phyloP scores from a whole-genome alignment of 2,888 invertebrate genomes.

The Stenurella melanura region DNA sequence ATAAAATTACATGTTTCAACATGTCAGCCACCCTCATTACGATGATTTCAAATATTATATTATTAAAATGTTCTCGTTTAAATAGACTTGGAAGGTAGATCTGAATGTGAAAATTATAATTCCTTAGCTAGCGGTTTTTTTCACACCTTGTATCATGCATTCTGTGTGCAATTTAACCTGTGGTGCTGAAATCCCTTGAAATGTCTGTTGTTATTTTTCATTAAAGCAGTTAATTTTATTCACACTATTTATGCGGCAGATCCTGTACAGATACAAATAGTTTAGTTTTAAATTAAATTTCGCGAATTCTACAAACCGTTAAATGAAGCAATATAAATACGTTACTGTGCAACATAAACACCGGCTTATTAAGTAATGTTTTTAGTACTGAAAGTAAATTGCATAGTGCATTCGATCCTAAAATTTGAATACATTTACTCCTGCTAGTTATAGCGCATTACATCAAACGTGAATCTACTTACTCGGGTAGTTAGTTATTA shows the following conservation, averaged over 20 bases:
- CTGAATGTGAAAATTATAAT: too few species aligned
- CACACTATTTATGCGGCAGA: not conserved
- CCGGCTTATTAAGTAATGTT: conserved; percentile 7
- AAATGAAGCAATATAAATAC: not conserved
- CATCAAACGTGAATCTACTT: conserved; percentile 1
- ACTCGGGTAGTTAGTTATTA: not conserved
- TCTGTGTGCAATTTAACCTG: not conserved
- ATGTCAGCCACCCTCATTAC: too few species aligned
- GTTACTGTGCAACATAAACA: not conserved
- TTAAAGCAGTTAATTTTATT: not conserved
- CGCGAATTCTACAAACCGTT: not conserved
- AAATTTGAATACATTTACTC: not conserved
- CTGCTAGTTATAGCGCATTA: not conserved
- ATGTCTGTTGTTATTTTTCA: not conserved
- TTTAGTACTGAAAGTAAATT: not conserved
- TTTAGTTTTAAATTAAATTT: not conserved
- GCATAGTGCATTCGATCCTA: not conserved
- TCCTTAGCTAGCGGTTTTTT: too few species aligned
- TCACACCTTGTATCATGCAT: too few species aligned
- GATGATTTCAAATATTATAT: too few species aligned
- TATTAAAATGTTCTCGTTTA: too few species aligned
- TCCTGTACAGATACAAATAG: not conserved
- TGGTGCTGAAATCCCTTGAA: not conserved
- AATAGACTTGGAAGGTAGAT: too few species aligned
- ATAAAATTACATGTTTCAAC: too few species aligned